Base-by-base conservation (phyloP, 2,888 invertebrate species). In the Acrocera orbiculus region DNA sequence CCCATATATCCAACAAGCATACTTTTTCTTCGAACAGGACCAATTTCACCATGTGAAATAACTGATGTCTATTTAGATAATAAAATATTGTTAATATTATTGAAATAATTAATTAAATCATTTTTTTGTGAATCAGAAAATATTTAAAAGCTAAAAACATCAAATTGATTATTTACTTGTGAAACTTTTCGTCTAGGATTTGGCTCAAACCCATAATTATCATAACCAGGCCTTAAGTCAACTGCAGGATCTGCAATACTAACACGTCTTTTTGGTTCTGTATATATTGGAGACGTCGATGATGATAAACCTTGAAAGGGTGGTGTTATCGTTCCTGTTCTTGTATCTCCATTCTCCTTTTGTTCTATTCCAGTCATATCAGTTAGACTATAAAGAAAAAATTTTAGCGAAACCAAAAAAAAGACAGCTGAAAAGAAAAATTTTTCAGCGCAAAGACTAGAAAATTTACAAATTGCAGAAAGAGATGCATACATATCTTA, bases 1-100 rank as follows among this genome's bases (percentile, higher is more conserved):
- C 46, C 42, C 10, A 42, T 35, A 3, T 68, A 63, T 53, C 73
- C 72, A 51, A 76, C 70, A 34, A 77, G 62, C 49, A 76, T 76
- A 53, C 77, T 76, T 52, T 76, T 76, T 43, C 75, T 70, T 46
- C 77, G 64, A 37, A 72, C 70, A 13, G 77, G 76, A 37, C 76
- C 77, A 42, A 73, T 68, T 52, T 73, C 72, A 31, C 65, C 52
- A 44, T 67, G 66, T 27, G 58, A 58, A 41, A 59, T 57, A 51
- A 70, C 68, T 24, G 69, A 63, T 31, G 66, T 63, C 47, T 67
- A 26, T n/a, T 28, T 26, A 54, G 3, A 55, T 53, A 34, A 6
- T 23, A 34, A 27, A 15, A 30, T 30, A 31, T 27, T 46, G 37
- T 61, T 56, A 41, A 64, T 63, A 62, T 64, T 64, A 61, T 65